Evolutionary conservation across 2,888 invertebrate genomes (phyloP), one percentile per base, ranked within the genome.

Genomic region (Hydrotaea cyrtoneurina): DNA sequence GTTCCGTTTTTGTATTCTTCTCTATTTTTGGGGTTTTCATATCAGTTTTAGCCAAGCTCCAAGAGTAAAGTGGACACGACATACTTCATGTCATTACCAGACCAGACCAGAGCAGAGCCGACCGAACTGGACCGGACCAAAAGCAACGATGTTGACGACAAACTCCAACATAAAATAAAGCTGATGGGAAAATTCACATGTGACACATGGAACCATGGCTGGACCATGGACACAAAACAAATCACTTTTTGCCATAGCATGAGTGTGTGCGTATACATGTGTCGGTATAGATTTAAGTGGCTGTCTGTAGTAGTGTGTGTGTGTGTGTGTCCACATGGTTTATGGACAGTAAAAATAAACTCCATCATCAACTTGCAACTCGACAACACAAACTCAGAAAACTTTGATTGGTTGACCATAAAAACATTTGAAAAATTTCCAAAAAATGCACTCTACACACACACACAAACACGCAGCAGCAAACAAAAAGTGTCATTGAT

Each of bases 341-440:
- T 69, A 69, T 69, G 69, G 69, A 69, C 69, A 69, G 43, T 69
- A 69, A 69, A n/a, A 69, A 69, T 69, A 69, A 69, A 69, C 69
- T 69, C 69, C 69, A 69, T 69, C 69, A 69, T 69, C 69, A 69
- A 69, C 69, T 69, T 43, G 43, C 43, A 39, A 69, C 69, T 66
- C 11, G 43, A 71, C 46, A 64, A 46, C 15, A 46, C 69, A 69
- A 23, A 69, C 46, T 46, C 21, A 66, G 17, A 66, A 46, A 81
- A 77, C 84, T 82, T 85, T 85, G 79, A 85, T 85, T 85, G 84
- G 78, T 71, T 85, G 85, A 80, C 82, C 82, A 85, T 85, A 82
- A 85, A 85, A 82, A 82, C 80, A 82, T 80, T 82, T 82, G 74
- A 85, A 73, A 55, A 55, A 21, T 73, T 69, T 4, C 46, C 21